phyloP scores from a whole-genome alignment of 2,797 vertebrate species.

The Notolepis coatsorum region DNA sequence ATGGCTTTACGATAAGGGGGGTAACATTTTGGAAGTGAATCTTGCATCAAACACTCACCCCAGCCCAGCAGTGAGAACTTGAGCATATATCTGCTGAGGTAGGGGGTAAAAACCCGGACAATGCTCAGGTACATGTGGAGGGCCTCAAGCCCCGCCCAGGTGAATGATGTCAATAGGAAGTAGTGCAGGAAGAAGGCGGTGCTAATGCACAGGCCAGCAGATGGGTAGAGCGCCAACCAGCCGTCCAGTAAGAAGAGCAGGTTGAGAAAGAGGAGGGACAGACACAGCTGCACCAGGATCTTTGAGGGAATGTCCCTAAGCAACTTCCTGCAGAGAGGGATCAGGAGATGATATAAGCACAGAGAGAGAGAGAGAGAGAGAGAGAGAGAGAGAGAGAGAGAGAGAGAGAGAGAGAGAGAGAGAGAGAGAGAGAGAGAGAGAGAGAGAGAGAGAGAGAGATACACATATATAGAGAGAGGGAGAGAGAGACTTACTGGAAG shows the following conservation, averaged over 20 bases:
- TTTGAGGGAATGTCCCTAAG: constrained; percentile 94
- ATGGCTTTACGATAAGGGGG: background rate
- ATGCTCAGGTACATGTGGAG: constrained; percentile 97
- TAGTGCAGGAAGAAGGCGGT: constrained; percentile 95
- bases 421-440: background rate
- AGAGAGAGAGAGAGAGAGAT: background rate
- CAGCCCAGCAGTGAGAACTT: constrained; percentile 93
- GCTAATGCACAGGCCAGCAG: constrained; percentile 85
- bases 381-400: background rate
- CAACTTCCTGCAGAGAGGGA: constrained; percentile 86
- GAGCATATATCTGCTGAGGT: constrained; percentile 93
- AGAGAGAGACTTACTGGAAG: constrained; percentile 85
- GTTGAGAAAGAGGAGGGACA: constrained; percentile 90
- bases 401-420: background rate
- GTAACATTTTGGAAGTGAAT: background rate
- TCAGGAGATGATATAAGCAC: constrained; percentile 6
- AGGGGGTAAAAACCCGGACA: constrained; percentile 95
- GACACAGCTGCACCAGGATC: constrained; percentile 94
- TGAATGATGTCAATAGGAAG: constrained; percentile 94
- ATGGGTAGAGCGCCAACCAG: constrained; percentile 87
- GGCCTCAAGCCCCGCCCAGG: constrained; percentile 97
- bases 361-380: background rate
- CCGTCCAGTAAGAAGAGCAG: constrained; percentile 90
- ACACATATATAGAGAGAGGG: background rate
- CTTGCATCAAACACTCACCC: constrained; percentile 83